Percentiles rank a stretch among this genome's conserved stretches.
phyloP scores from a whole-genome alignment of 2,797 vertebrate species.

The Pogoniulus pusillus region DNA sequence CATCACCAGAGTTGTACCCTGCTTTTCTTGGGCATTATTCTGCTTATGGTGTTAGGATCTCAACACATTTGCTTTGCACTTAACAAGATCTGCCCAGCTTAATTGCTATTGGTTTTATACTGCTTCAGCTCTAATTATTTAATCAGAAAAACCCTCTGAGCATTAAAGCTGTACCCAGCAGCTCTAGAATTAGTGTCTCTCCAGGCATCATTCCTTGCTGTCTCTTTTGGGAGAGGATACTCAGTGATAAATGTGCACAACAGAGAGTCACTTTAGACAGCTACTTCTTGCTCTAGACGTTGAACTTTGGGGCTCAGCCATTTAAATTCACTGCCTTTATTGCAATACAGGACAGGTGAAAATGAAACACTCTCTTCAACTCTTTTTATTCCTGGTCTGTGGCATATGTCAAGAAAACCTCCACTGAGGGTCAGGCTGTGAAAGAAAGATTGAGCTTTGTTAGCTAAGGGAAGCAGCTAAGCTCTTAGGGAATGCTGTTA shows the following conservation, averaged over 20 bases:
- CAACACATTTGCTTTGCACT: background rate
- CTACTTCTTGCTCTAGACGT: background rate
- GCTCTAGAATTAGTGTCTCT: background rate
- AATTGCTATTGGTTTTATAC: background rate
- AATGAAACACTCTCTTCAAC: background rate
- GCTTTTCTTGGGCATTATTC: background rate
- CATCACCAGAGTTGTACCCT: accelerated
- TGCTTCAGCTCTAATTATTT: constrained; percentile 4
- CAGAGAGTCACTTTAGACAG: background rate
- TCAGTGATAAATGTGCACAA: background rate
- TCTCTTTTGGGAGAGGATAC: background rate
- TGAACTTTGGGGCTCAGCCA: background rate
- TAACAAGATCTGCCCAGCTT: background rate
- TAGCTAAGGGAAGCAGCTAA: background rate
- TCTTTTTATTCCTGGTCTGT: background rate
- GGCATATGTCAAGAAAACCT: background rate
- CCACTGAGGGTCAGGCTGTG: background rate
- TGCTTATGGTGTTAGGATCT: background rate
- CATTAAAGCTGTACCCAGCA: background rate
- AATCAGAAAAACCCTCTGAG: background rate
- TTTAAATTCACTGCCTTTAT: background rate
- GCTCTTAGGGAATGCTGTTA: constrained; percentile 18
- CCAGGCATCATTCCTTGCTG: background rate
- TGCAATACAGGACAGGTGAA: background rate
- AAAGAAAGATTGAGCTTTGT: background rate